Percentiles rank a stretch among this genome's conserved stretches.
phyloP scores from a whole-genome alignment of 2,888 invertebrate genomes.

The Ypsolopha scabrella region DNA sequence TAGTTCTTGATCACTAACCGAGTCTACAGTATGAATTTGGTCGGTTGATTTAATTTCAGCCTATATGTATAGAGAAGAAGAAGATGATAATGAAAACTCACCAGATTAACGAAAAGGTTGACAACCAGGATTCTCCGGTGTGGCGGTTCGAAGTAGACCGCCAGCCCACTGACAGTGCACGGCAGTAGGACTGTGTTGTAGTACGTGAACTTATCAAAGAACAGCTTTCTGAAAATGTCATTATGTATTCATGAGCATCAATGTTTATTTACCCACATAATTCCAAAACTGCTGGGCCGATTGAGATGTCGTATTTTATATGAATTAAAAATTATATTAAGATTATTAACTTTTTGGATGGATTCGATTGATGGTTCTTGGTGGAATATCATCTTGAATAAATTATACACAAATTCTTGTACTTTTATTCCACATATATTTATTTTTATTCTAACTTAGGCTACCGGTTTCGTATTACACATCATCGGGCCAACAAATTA shows the following conservation, averaged over 20 bases:
- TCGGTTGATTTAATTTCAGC: too few species aligned
- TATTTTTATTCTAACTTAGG: too few species aligned
- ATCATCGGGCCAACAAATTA: too few species aligned
- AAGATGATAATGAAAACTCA: slow-evolving; percentile 20
- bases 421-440: too few species aligned
- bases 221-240: slow-evolving; percentile 34
- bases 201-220: slow-evolving; percentile 59
- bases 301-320: neutral
- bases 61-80: too few species aligned
- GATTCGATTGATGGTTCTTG: too few species aligned
- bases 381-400: too few species aligned
- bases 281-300: neutral
- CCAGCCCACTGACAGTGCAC: slow-evolving; percentile 55
- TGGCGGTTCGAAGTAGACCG: slow-evolving; percentile 60
- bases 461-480: too few species aligned
- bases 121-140: slow-evolving; percentile 56
- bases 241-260: neutral
- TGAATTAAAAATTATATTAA: neutral
- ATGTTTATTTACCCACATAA: neutral
- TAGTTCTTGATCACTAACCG: too few species aligned
- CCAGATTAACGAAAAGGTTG: slow-evolving; percentile 62
- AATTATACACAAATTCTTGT: too few species aligned
- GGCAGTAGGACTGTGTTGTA: slow-evolving; percentile 58
- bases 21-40: too few species aligned
- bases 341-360: too few species aligned